Evolutionary conservation across 2,888 invertebrate species (phyloP), one percentile per base, ranked within the genome.

Genomic region (Syrista parreyssii): DNA sequence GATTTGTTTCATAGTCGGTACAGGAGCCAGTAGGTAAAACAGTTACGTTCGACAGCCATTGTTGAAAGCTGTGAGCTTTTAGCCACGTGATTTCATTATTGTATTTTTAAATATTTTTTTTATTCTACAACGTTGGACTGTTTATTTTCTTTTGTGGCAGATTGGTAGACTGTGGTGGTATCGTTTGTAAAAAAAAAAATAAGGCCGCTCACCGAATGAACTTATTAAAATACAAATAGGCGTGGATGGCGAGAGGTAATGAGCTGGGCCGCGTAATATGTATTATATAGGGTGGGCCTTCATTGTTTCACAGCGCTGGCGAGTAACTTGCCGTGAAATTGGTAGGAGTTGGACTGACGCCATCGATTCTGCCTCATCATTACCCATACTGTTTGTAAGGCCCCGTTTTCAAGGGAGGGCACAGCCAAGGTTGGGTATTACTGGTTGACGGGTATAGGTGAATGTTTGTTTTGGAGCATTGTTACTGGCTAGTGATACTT

Each of bases 241-340:
- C 83, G 81, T 81, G 81, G 79, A 81, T 79, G 81, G 68, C 75
- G 82, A 81, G 81, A 82, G 85, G 79, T 81, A 76, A 81, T 82
- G 79, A 84, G 84, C 83, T 83, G 86, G 83, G 84, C 84, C 80
- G 87, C 82, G 85, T 84, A 87, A 87, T 87, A 84, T 82, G 82
- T 80, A 85, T 86, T 84, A 86, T 86, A 84, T 82, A 82, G 81
- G 84, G 83, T 83, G 85, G 84, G 88, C 88, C 82, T 82, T 87
- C 82, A 87, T 89, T 90, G 89, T 90, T 88, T 88, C 88, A 87
- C 84, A 85, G 87, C 84, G 86, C 87, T 88, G 87, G 87, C 84
- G 88, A 86, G 84, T 91, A 91, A 91, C 87, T 85, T 85, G 89
- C 87, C 91, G 87, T 90, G 91, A 91, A 91, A 91, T 91, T 91